Percentiles rank a stretch among this genome's conserved stretches.
Conservation (phyloP, 2,113 vertebrate genomes). For the Mohoua ochrocephala region DNA sequence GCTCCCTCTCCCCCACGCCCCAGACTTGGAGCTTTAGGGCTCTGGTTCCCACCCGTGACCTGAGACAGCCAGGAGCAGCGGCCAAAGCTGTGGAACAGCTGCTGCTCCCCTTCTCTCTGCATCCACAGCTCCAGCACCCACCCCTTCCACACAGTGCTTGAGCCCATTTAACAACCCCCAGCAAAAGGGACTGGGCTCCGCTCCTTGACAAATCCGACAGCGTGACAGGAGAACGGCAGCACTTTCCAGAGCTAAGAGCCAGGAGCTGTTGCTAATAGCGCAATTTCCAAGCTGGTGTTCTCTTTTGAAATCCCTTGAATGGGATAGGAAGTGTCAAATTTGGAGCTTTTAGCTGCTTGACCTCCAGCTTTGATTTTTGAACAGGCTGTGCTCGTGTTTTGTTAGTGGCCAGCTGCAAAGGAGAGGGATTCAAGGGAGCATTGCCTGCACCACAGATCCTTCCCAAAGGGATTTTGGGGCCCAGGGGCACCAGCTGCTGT, state of each 20-base stretch:
- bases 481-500: not conserved
- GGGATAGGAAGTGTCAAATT: not conserved
- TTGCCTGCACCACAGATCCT: not conserved
- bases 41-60: not conserved
- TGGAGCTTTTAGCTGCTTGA: not conserved
- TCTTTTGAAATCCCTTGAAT: not conserved
- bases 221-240: fast-evolving
- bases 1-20: not conserved
- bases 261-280: not conserved
- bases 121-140: not conserved
- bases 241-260: not conserved
- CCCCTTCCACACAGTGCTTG: fast-evolving
- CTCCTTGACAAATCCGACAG: fast-evolving
- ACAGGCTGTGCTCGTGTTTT: not conserved
- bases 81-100: fast-evolving
- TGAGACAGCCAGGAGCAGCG: no score
- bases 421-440: not conserved
- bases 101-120: not conserved
- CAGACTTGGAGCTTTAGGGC: not conserved
- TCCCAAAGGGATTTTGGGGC: not conserved
- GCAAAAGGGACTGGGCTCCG: fast-evolving
- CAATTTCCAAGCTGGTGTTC: not conserved
- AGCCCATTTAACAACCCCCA: not conserved
- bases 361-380: not conserved
- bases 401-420: not conserved